Evolutionary conservation across 2,113 vertebrate genomes (phyloP), one percentile per base, ranked within the genome.

Genomic region (Hemiprocne comata): DNA sequence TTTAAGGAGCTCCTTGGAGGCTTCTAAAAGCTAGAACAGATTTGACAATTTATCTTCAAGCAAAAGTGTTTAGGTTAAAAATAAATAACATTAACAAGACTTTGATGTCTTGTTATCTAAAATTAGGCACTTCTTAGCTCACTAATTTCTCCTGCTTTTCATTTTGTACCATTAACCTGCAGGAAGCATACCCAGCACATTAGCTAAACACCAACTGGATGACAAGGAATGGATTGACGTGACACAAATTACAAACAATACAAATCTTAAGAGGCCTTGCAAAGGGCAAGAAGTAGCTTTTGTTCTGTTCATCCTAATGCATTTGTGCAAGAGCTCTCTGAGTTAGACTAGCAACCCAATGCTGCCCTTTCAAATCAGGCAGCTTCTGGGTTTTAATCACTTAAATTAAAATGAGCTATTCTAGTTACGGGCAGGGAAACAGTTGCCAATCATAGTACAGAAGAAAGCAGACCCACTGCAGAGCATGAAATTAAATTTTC

Each of bases 401-500:
- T 66, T 64, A 20, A 77, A 51, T 28, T 89, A 97, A 97, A 97
- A 97, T 67, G 85, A 94, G 55, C 81, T 95, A 17, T 93, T 97
- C 92, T 92, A 72, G 87, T 95, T 96, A 96, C 93, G 76, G 95
- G 88, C 23, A 80, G 23, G 91, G 91, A 95, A 96, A 96, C 90
- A 95, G 94, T 96, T 97, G 95, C 93, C 97, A 97, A 85, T 97
- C 95, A 97, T 15, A 78, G 70, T 7, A 62, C 36, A 97, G 83
- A 97, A 98, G 91, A 98, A 98, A 98, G 97, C 70, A 75, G 91
- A 96, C 93, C 97, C 87, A 88, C 96, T 97, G 89, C 86, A 70
- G 90, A 83, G 97, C 97, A 97, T 97, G 97, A 98, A 98, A 98
- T 98, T 97, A 96, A 97, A 97, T 96, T 98, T 98, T 98, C 95